Conservation (phyloP, 2,113 vertebrate species). For the Parotia lawesii region DNA sequence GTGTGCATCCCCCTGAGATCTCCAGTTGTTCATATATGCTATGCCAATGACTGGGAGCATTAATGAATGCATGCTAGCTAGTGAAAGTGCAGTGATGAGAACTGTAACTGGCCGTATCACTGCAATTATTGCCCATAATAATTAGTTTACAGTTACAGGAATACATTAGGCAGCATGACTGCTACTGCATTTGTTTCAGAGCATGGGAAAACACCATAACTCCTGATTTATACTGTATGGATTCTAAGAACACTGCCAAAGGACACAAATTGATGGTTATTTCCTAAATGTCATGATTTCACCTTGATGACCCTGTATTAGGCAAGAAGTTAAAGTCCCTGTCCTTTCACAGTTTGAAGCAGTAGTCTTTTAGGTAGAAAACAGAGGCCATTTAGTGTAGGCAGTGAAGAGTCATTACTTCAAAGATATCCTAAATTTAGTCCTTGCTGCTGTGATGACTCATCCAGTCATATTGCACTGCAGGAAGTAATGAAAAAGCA, state of each 20-base stretch:
- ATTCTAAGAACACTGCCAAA: background rate
- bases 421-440: slow-evolving; percentile 24
- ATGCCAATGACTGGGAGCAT: background rate
- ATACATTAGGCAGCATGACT: background rate
- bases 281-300: background rate
- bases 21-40: background rate
- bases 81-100: background rate
- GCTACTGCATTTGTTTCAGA: background rate
- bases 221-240: background rate
- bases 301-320: background rate
- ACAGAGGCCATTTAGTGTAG: background rate
- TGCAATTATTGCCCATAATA: slow-evolving; percentile 13
- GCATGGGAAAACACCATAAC: background rate
- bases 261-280: background rate
- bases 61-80: background rate
- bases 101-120: background rate
- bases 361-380: background rate
- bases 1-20: background rate
- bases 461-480: background rate
- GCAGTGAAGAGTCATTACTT: background rate
- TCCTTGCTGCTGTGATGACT: slow-evolving; percentile 10
- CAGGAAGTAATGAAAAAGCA: background rate
- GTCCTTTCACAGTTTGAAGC: background rate
- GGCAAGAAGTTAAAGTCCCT: background rate
- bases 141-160: background rate